A percentile compares a stretch with the other conserved stretches of the same genome.
phyloP scores from a whole-genome alignment of 2,113 vertebrate genomes.

The Alethe castanea region DNA sequence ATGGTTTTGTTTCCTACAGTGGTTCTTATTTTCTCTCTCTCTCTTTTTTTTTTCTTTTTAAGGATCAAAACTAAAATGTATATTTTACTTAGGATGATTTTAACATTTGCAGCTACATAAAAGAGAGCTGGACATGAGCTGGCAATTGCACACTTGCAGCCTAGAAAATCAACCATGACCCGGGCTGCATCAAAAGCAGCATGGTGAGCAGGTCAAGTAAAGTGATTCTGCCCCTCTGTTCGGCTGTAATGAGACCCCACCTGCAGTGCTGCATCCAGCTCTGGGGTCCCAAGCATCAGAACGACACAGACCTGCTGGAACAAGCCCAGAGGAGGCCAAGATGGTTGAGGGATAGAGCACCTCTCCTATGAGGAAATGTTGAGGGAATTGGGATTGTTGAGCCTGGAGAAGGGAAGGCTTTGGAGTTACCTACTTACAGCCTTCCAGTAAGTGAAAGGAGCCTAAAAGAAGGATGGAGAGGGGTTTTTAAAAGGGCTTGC shows the following conservation, averaged over 20 bases:
- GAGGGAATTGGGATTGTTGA: neutral
- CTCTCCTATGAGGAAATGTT: neutral
- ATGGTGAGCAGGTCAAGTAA: neutral
- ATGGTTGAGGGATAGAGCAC: neutral
- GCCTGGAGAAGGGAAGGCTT: neutral
- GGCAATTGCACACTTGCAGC: neutral
- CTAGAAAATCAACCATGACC: neutral
- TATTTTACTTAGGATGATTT: neutral
- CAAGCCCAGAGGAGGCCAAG: neutral
- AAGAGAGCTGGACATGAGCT: neutral
- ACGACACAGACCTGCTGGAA: neutral
- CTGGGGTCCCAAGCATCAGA: no score
- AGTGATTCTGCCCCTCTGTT: neutral
- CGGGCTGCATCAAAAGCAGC: neutral
- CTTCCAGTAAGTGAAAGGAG: neutral
- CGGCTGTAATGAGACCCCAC: accelerated
- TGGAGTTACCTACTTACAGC: neutral
- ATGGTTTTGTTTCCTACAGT: neutral
- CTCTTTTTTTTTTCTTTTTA: neutral
- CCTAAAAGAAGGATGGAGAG: neutral
- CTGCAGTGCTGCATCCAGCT: neutral
- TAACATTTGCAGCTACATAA: neutral
- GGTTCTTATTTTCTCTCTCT: neutral
- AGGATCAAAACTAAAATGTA: neutral
- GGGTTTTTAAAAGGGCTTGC: neutral